Conservation (phyloP, 2,888 invertebrate genomes). For the Philhelius pedissequus region DNA sequence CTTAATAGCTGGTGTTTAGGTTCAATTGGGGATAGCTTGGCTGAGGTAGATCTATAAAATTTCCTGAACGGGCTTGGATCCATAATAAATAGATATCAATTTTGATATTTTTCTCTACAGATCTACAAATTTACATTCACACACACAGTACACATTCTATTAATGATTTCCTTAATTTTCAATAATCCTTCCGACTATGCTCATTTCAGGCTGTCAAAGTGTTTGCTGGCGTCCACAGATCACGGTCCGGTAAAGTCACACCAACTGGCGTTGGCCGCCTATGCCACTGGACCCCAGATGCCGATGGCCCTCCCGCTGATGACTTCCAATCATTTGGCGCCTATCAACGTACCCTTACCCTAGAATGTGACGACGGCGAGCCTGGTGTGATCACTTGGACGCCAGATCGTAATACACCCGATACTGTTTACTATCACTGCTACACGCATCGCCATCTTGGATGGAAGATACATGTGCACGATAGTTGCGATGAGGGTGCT, state of each 20-base stretch:
- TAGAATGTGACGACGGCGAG: constrained; percentile 90
- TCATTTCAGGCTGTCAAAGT: constrained; percentile 85
- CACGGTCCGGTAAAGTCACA: constrained; percentile 83
- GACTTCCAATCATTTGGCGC: constrained; percentile 93
- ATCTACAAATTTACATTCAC: no score
- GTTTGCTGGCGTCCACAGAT: constrained; percentile 88
- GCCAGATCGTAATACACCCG: constrained; percentile 91
- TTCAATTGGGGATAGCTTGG: no score
- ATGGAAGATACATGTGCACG: constrained; percentile 95
- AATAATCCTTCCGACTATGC: not conserved
- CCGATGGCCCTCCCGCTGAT: constrained; percentile 86
- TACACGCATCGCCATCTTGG: constrained; percentile 95
- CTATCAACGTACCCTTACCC: constrained; percentile 90
- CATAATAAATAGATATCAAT: no score
- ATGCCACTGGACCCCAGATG: constrained; percentile 92
- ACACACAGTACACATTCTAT: not conserved
- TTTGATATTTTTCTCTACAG: no score
- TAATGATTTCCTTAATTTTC: no score
- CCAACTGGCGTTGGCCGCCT: constrained; percentile 91
- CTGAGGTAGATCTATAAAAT: no score
- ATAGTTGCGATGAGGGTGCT: constrained; percentile 84
- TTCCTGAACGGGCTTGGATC: no score
- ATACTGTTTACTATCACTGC: constrained; percentile 97
- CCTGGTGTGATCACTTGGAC: constrained; percentile 93
- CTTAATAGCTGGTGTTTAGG: no score